Evolutionary conservation across 2,888 invertebrate species (phyloP).

Genomic region (Dorcus hopei): DNA sequence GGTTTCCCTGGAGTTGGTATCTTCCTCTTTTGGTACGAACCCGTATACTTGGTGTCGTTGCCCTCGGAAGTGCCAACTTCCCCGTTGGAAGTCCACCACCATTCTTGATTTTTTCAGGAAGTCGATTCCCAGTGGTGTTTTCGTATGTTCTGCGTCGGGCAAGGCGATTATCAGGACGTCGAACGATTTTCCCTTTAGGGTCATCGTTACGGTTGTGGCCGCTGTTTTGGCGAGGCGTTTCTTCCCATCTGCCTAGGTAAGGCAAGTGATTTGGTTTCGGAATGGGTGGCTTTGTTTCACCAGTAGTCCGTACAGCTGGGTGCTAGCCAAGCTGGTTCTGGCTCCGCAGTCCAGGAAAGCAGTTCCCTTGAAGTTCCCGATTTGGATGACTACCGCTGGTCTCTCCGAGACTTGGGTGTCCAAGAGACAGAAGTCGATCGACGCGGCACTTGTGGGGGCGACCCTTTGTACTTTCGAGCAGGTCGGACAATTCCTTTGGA

Average conservation of each 20-base stretch:
- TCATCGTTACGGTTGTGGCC: not conserved
- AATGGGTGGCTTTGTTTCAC: not conserved
- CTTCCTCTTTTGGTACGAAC: not conserved
- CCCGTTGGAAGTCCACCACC: not conserved
- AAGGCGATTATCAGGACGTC: not conserved
- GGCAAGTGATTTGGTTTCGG: not conserved
- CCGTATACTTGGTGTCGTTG: not conserved
- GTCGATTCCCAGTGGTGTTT: not conserved
- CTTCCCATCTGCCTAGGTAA: not conserved
- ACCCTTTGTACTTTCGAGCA: not conserved
- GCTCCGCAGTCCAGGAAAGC: slow-evolving; percentile 24
- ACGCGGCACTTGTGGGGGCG: not conserved
- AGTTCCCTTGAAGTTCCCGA: not conserved
- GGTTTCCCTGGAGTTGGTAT: not conserved
- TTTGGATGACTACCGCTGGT: not conserved
- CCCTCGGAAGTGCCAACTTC: not conserved
- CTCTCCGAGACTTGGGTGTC: not conserved
- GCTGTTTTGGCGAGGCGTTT: not conserved
- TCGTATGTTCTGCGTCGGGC: not conserved
- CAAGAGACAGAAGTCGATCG: not conserved
- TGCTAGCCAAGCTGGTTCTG: slow-evolving; percentile 22
- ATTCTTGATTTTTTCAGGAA: not conserved
- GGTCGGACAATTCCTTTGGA: not conserved
- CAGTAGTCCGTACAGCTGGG: not conserved
- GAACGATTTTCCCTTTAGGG: not conserved